Evolutionary conservation across 2,888 invertebrate genomes (phyloP), one percentile per base, ranked within the genome.

Genomic region (Clunio marinus): DNA sequence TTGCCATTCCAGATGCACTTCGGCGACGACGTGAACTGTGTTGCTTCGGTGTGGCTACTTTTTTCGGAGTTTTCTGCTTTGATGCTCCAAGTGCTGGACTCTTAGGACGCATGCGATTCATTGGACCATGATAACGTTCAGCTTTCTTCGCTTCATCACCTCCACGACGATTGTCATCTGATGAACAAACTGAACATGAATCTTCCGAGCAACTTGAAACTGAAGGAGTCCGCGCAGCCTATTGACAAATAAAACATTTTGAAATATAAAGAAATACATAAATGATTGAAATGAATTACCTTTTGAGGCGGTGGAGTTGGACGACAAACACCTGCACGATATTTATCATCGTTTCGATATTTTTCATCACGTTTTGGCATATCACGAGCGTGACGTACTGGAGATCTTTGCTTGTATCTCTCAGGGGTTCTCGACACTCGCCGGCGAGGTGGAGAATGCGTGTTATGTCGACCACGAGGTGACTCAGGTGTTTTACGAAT

Each of bases 131-230:
- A 57, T 57, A 46, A 65, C 58, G 69, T 3, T 51, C 25, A 7
- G 41, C 22, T n/a, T 15, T 20, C 10, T 15, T 15, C 10, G 25
- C 8, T 17, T 37, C 20, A 15, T 58, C 35, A 32, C 32, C 45
- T 3, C 45, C 13, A 5, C 37, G 4, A 1, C 63, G 24, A 15
- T 46, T 25, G 46, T 46, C 63, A 25, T 63, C 63, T 15, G 45
- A 81, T 4, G 88, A 89, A 0, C 91, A 91, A 1, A 91, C 89
- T 0, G 91, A 91, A 74, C 91, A 91, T 0, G 90, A 90, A 74
- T 89, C 88, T 73, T 91, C 91, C 0, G 91, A 90, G 75, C 91
- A 91, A 72, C 89, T 89, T 80, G 89, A 90, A 58, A 86, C 84
- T 0, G 87, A 86, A 0, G 85, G 85, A n/a, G 88, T 88, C 0